These are phyloP conservation scores for Allobates femoralis DNA, from an alignment of 2,797 vertebrate genomes.

Conservation along the genomic window DNA sequence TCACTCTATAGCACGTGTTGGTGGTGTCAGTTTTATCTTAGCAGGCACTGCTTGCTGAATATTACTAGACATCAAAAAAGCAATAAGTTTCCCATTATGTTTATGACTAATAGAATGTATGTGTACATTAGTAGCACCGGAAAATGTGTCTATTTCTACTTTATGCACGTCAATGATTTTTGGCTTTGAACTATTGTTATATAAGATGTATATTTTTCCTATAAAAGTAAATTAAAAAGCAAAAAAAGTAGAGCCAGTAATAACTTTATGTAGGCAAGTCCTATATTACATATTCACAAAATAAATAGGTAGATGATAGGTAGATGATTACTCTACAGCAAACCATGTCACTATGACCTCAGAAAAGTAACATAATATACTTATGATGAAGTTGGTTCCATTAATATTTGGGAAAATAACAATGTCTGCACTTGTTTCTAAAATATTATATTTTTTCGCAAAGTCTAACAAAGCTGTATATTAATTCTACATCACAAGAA, in stretches of 20 bases:
- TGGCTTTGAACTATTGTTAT: not conserved
- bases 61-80: not conserved
- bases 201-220: not conserved
- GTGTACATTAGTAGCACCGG: not conserved
- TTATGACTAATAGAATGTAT: not conserved
- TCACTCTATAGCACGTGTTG: conserved; percentile 5
- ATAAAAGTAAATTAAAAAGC: not conserved
- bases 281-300: not conserved
- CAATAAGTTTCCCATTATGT: not conserved
- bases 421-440: too few species aligned
- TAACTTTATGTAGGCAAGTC: not conserved
- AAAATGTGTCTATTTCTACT: not conserved
- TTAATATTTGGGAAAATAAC: too few species aligned
- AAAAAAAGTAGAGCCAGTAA: not conserved
- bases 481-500: too few species aligned
- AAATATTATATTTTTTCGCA: too few species aligned
- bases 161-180: not conserved
- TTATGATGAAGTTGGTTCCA: too few species aligned
- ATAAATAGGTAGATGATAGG: not conserved
- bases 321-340: not conserved
- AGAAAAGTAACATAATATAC: not conserved
- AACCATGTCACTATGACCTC: not conserved
- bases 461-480: too few species aligned
- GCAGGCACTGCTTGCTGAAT: not conserved
- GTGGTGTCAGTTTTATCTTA: not conserved